phyloP scores from a whole-genome alignment of 2,113 vertebrate genomes.

The Scomber japonicus region DNA sequence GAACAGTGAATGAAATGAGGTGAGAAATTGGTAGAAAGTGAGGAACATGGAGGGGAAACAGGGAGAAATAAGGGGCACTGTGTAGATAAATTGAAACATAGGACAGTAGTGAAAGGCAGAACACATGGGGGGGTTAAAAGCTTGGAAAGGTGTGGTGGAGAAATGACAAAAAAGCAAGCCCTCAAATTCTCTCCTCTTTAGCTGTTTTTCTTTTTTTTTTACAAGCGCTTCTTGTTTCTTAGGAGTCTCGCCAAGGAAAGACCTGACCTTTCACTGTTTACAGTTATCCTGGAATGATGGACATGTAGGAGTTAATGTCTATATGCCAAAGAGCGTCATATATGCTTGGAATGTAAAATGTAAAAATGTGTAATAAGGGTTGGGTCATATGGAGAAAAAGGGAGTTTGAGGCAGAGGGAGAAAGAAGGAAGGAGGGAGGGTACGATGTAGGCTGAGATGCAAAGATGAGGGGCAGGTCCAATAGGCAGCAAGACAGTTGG shows the following conservation, averaged over 20 bases:
- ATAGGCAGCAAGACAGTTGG: neutral
- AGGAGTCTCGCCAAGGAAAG: neutral
- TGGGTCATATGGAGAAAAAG: neutral
- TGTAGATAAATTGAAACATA: neutral
- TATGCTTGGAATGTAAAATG: slow-evolving; percentile 6
- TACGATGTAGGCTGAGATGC: neutral
- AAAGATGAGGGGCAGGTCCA: slow-evolving; percentile 53
- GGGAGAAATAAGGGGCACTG: slow-evolving; percentile 6
- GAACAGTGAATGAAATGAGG: slow-evolving; percentile 8
- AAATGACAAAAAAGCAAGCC: no score
- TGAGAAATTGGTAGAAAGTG: slow-evolving; percentile 20
- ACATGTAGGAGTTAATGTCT: neutral
- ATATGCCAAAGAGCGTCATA: neutral
- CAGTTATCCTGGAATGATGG: neutral
- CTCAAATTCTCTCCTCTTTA: neutral
- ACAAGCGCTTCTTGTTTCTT: neutral
- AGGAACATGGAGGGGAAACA: neutral
- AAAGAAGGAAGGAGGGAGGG: slow-evolving; percentile 20
- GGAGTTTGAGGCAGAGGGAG: slow-evolving; percentile 5
- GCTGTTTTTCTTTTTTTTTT: neutral
- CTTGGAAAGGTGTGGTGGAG: no score
- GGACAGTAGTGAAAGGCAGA: neutral
- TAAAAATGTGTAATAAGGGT: neutral
- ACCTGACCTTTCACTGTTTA: neutral
- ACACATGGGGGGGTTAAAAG: neutral